phyloP scores from a whole-genome alignment of 2,888 invertebrate genomes.

The Luffia ferchaultella region DNA sequence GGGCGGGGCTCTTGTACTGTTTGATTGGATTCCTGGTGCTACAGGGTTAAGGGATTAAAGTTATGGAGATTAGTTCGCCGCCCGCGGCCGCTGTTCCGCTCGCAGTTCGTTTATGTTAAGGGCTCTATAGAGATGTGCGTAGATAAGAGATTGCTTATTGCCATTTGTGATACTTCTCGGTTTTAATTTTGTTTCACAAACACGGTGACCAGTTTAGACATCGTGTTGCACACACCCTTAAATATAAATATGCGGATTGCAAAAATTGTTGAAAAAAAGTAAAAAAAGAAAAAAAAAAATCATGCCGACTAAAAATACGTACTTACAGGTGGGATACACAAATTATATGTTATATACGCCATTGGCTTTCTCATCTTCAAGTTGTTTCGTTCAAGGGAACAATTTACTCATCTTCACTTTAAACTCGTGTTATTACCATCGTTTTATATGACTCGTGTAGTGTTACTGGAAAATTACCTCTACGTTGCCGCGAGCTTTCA shows the following conservation, averaged over 20 bases:
- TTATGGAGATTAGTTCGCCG: constrained; percentile 66
- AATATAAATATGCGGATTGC: not conserved
- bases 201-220: constrained; percentile 24
- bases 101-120: constrained; percentile 55
- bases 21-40: constrained; percentile 66
- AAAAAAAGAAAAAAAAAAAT: no score
- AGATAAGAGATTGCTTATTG: constrained; percentile 65
- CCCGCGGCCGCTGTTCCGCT: constrained; percentile 43
- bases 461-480: no score
- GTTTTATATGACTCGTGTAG: no score
- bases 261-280: no score
- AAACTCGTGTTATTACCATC: no score
- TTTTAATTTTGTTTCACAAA: constrained; percentile 49
- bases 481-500: constrained; percentile 18
- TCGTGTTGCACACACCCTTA: constrained; percentile 15
- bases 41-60: constrained; percentile 65
- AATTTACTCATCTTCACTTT: no score
- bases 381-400: no score
- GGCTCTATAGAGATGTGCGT: constrained; percentile 59
- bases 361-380: no score
- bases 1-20: constrained; percentile 50
- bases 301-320: no score
- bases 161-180: constrained; percentile 55
- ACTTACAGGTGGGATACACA: no score
- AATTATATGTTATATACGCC: no score